phyloP scores from a whole-genome alignment of 1,140 invertebrate genomes.

The Campoletis sonorensis region DNA sequence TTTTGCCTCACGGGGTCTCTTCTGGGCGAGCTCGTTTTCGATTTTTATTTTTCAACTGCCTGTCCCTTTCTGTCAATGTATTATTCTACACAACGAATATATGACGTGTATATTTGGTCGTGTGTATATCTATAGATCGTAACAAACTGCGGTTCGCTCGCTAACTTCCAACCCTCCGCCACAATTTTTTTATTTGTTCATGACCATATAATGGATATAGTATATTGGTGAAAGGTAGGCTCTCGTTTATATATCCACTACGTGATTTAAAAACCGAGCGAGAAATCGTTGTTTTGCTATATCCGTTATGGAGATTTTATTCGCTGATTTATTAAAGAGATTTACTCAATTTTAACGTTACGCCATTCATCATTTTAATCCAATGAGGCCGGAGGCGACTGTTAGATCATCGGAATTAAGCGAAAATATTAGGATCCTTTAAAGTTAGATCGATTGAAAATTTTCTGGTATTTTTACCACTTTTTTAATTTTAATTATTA shows the following conservation, averaged over 20 bases:
- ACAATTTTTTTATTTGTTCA: not conserved
- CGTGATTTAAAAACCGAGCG: too few relatives aligned
- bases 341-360: too few relatives aligned
- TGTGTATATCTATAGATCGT: not conserved
- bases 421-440: too few relatives aligned
- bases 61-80: not conserved
- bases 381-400: too few relatives aligned
- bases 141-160: not conserved
- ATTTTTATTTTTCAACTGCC: slow-evolving; percentile 6
- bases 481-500: not conserved
- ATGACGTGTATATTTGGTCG: slow-evolving; percentile 25
- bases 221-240: too few relatives aligned
- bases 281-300: too few relatives aligned
- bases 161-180: not conserved
- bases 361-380: too few relatives aligned
- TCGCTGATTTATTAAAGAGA: too few relatives aligned
- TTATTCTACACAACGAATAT: not conserved
- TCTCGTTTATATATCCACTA: too few relatives aligned
- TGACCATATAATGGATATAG: not conserved
- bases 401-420: too few relatives aligned
- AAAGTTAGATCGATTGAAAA: too few relatives aligned
- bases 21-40: slow-evolving; percentile 1
- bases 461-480: not conserved
- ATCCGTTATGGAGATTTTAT: too few relatives aligned
- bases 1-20: not conserved